Percentiles rank a stretch among this genome's conserved stretches.
These are phyloP conservation scores for Mechanitis mazaeus DNA, from an alignment of 2,888 invertebrate genomes.

Conservation along the genomic window DNA sequence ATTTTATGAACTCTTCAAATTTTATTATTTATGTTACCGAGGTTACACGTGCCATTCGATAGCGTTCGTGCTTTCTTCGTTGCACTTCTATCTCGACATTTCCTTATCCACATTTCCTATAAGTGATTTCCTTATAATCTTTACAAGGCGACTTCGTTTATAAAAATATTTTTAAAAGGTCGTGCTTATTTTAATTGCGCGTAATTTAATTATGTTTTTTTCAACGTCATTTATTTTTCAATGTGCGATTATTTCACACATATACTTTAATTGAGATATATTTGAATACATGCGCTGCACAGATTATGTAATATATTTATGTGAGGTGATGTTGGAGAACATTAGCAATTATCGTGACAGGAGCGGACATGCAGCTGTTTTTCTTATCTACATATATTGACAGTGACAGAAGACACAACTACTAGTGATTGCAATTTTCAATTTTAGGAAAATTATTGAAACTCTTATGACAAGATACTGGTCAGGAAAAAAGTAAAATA, in stretches of 20 bases:
- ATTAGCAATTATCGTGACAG: constrained; percentile 33
- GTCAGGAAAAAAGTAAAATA: not conserved
- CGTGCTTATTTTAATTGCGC: constrained; percentile 18
- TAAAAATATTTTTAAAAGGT: constrained; percentile 32
- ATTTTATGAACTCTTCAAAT: constrained; percentile 21
- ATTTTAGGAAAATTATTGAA: not conserved
- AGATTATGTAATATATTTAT: constrained; percentile 29
- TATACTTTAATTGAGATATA: constrained; percentile 13
- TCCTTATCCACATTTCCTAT: constrained; percentile 29
- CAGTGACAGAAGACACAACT: no score
- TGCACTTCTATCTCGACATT: constrained; percentile 26
- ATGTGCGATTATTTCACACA: not conserved
- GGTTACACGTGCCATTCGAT: constrained; percentile 57
- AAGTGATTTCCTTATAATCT: constrained; percentile 32
- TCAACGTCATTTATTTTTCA: no score
- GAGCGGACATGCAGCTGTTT: constrained; percentile 29
- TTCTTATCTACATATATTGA: constrained; percentile 14
- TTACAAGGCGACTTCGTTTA: constrained; percentile 28
- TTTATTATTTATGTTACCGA: constrained; percentile 42
- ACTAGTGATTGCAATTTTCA: not conserved
- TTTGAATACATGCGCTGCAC: constrained; percentile 5
- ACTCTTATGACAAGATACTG: not conserved
- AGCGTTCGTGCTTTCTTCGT: constrained; percentile 51
- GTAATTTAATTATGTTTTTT: not conserved
- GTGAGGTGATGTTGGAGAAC: constrained; percentile 20